A percentile compares a stretch with the other conserved stretches of the same genome.
These are phyloP conservation scores for Tachina grossa DNA, from an alignment of 2,888 invertebrate genomes.

Conservation along the genomic window DNA sequence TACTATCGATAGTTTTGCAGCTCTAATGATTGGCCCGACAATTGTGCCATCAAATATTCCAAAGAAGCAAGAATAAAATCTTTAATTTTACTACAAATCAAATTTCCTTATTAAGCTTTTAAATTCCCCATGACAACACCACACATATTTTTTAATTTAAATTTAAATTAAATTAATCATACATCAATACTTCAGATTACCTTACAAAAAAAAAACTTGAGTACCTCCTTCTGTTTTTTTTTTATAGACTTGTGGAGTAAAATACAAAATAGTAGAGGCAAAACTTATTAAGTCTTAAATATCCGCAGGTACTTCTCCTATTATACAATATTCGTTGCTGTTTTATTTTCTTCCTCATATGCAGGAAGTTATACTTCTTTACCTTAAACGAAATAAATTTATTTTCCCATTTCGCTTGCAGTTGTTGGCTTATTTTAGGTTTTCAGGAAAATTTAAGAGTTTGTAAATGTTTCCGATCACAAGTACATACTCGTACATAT, in stretches of 20 bases:
- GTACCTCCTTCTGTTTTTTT: not conserved
- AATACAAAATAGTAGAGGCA: constrained; percentile 34
- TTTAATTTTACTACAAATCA: no score
- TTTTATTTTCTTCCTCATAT: constrained; percentile 6
- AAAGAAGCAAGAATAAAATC: no score
- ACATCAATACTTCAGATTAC: not conserved
- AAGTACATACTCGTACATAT: constrained; percentile 8
- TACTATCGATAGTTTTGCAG: no score
- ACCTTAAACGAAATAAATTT: constrained; percentile 40
- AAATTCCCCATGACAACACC: no score
- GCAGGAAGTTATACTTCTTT: constrained; percentile 58
- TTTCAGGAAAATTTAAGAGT: constrained; percentile 48
- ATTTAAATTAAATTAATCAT: constrained; percentile 7
- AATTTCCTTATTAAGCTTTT: no score
- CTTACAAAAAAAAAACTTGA: not conserved
- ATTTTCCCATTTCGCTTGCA: constrained; percentile 24
- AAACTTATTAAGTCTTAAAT: constrained; percentile 64
- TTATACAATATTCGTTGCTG: constrained; percentile 19
- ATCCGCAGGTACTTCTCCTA: constrained; percentile 44
- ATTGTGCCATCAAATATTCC: no score
- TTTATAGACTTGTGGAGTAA: not conserved
- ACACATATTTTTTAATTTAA: not conserved
- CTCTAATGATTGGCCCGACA: no score
- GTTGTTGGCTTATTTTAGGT: constrained; percentile 38
- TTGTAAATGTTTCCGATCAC: constrained; percentile 67